Base-by-base conservation (phyloP, 2,888 invertebrate species). In the Liodrosophila aerea region DNA sequence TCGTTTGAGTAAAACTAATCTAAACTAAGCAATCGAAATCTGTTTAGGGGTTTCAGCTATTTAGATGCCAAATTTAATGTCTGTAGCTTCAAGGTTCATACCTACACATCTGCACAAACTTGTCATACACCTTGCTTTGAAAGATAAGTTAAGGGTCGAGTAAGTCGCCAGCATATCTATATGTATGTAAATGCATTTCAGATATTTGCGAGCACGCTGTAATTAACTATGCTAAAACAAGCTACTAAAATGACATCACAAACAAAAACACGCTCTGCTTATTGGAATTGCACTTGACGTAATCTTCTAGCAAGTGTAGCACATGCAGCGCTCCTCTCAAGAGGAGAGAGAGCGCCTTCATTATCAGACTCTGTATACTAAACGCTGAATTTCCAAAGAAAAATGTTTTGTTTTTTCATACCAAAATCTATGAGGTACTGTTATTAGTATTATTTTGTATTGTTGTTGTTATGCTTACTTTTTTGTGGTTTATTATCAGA, bases 401-500 rank as follows among this genome's bases (percentile, higher is more conserved):
- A n/a, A n/a, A n/a, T n/a, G n/a, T n/a, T n/a, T n/a, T n/a, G n/a
- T n/a, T n/a, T n/a, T n/a, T n/a, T n/a, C n/a, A n/a, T n/a, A n/a
- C n/a, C n/a, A n/a, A n/a, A n/a, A n/a, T n/a, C 8, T 18, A 2
- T 39, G 8, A 5, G n/a, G 7, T n/a, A 16, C 34, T 22, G 7
- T 5, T 31, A 12, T 40, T 36, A 7, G 31, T 30, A 8, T 22
- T 51, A n/a, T 39, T 43, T 45, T 56, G 16, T 9, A 2, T 36
- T 30, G 33, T 31, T 51, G 16, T 34, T 53, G 2, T 49, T 30
- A 11, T n/a, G 36, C 7, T 46, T 41, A 29, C 22, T 22, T 40
- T 50, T 4, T 40, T 22, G 15, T 7, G 37, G 9, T 36, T 45
- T 37, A 51, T 61, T 56, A 56, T 50, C 52, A 47, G 31, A 53